Conservation (phyloP, 2,113 vertebrate species). For the Rafetus swinhoei region DNA sequence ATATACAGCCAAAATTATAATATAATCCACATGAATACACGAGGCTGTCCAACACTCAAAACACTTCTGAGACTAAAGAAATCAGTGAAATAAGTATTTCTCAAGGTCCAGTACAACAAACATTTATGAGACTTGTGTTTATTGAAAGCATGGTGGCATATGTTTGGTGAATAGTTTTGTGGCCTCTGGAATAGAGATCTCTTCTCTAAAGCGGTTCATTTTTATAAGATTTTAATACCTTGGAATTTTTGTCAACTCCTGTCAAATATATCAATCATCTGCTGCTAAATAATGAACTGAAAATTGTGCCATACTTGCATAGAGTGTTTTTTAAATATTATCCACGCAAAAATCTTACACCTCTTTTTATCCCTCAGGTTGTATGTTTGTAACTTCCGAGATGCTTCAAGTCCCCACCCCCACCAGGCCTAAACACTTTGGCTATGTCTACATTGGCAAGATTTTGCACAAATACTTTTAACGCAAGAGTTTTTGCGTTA, state of each 20-base stretch:
- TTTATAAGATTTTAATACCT: not conserved
- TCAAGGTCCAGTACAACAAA: not conserved
- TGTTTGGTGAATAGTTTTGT: not conserved
- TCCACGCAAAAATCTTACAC: not conserved
- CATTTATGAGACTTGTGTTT: not conserved
- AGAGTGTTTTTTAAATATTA: not conserved
- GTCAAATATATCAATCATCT: not conserved
- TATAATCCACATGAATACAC: not conserved
- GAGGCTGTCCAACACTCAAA: not conserved
- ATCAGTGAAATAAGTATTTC: not conserved
- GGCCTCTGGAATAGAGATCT: not conserved
- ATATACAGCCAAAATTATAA: not conserved
- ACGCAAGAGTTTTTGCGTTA: no score
- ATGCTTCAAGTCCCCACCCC: not conserved
- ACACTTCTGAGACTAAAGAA: not conserved
- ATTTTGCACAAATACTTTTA: no score
- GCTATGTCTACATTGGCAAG: no score
- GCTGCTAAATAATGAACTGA: not conserved
- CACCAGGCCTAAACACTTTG: not conserved
- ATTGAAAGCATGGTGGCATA: not conserved
- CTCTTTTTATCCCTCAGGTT: not conserved
- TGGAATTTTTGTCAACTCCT: not conserved
- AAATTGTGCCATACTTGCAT: not conserved
- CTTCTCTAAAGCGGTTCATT: not conserved
- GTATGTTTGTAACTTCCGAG: not conserved